These are phyloP conservation scores for Lepidurus apus DNA, from an alignment of 1,140 invertebrate species.

Conservation along the genomic window DNA sequence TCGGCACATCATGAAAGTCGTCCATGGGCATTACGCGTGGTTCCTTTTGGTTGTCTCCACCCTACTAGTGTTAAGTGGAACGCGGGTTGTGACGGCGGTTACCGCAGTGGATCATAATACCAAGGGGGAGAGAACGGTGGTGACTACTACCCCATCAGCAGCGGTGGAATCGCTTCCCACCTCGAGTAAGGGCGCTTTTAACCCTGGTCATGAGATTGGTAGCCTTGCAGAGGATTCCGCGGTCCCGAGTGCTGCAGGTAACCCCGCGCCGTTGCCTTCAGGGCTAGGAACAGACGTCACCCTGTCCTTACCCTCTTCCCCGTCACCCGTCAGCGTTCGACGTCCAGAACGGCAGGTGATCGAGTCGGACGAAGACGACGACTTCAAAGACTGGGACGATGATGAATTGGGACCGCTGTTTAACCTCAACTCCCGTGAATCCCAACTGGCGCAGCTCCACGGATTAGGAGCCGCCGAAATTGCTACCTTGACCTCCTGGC, in stretches of 20 bases:
- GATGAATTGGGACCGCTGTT: not conserved
- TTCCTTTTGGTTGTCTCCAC: slow-evolving; percentile 14
- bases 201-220: not conserved
- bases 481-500: slow-evolving; percentile 27
- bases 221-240: not conserved
- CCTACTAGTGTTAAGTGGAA: slow-evolving; percentile 1
- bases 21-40: not conserved
- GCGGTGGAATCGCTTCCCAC: not conserved
- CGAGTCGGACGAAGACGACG: not conserved
- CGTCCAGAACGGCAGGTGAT: not conserved
- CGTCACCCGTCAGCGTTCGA: not conserved
- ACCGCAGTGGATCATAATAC: not conserved
- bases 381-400: not conserved
- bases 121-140: not conserved
- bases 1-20: slow-evolving; percentile 16
- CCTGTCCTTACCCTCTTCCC: not conserved
- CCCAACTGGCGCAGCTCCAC: slow-evolving; percentile 33
- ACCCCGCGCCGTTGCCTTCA: not conserved
- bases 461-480: slow-evolving; percentile 32
- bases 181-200: not conserved
- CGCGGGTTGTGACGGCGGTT: slow-evolving; percentile 1
- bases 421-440: slow-evolving; percentile 28
- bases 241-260: not conserved
- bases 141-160: not conserved
- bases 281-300: not conserved